A percentile compares a stretch with the other conserved stretches of the same genome.
These are phyloP conservation scores for Ptychobarbus kaznakovi DNA, from an alignment of 2,797 vertebrate species.

Conservation along the genomic window DNA sequence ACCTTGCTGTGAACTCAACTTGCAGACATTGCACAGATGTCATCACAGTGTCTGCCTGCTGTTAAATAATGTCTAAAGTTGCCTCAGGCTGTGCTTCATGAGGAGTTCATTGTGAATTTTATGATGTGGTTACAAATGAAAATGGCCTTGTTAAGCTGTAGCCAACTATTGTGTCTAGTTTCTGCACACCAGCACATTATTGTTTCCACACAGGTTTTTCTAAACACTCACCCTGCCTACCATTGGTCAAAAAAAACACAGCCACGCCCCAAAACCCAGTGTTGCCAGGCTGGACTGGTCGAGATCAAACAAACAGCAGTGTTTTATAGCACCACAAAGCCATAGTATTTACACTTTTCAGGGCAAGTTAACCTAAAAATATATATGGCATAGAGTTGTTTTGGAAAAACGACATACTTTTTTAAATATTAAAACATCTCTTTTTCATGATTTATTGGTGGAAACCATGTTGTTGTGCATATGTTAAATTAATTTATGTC, in stretches of 20 bases:
- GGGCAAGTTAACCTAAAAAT: background rate
- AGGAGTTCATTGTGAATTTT: slow-evolving; percentile 8
- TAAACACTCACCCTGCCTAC: background rate
- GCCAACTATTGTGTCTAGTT: background rate
- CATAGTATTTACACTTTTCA: background rate
- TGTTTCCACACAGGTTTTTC: background rate
- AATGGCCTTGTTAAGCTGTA: background rate
- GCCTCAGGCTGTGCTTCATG: background rate
- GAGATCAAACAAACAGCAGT: background rate
- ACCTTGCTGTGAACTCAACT: slow-evolving; percentile 26
- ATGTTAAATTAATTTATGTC: background rate
- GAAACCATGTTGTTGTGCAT: background rate
- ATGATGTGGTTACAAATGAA: slow-evolving; percentile 12
- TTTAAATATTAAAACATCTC: background rate
- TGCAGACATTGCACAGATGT: slow-evolving; percentile 6
- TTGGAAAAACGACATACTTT: background rate
- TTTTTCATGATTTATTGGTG: background rate
- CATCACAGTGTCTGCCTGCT: slow-evolving; percentile 17
- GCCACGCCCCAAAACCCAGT: background rate
- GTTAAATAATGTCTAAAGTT: slow-evolving; percentile 35
- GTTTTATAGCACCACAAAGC: background rate
- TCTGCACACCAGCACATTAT: background rate
- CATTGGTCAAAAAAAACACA: background rate
- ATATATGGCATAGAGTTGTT: background rate
- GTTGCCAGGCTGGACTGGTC: background rate